phyloP scores from a whole-genome alignment of 2,113 vertebrate genomes.

The Meleagris gallopavo region DNA sequence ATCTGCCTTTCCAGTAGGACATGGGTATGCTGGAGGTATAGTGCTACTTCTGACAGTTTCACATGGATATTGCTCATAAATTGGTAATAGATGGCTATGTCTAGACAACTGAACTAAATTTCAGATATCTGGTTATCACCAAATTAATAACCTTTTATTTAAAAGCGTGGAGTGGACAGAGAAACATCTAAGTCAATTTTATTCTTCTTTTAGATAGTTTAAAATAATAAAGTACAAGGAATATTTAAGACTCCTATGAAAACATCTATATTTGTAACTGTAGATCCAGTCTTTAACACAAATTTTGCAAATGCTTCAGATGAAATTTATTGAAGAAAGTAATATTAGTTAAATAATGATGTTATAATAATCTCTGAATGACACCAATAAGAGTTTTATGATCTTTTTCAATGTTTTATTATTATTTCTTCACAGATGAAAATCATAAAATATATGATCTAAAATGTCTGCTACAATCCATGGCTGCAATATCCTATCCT shows the following conservation, averaged over 20 bases:
- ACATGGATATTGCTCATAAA: background rate
- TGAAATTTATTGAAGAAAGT: background rate
- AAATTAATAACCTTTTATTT: background rate
- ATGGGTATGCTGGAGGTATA: background rate
- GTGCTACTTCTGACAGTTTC: background rate
- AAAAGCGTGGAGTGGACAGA: background rate
- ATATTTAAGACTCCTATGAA: background rate
- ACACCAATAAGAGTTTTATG: conserved; percentile 11
- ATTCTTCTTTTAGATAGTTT: background rate
- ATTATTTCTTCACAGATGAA: conserved; percentile 1
- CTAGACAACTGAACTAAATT: background rate
- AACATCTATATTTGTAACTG: background rate
- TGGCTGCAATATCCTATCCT: background rate
- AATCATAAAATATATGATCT: background rate
- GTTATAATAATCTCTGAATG: background rate
- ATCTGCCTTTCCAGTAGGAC: background rate
- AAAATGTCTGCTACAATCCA: conserved; percentile 30
- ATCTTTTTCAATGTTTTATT: background rate
- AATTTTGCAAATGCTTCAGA: background rate
- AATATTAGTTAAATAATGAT: conserved; percentile 31
- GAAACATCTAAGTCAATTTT: background rate
- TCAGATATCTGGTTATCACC: background rate
- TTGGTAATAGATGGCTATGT: background rate
- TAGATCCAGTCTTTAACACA: background rate
- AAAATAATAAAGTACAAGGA: conserved; percentile 29